Conservation (phyloP, 2,888 invertebrate genomes). For the Clostera curtula region DNA sequence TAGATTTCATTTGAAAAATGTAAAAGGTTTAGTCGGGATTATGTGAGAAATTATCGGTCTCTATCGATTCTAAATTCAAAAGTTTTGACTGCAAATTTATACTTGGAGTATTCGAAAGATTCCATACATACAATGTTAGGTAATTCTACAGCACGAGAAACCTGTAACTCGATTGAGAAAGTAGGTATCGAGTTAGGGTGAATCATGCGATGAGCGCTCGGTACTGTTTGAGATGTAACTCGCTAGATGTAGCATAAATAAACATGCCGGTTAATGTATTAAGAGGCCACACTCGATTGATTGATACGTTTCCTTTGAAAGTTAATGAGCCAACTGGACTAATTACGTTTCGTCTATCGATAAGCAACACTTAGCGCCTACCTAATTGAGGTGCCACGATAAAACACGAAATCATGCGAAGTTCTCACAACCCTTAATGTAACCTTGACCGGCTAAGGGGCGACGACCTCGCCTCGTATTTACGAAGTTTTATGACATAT, state of each 20-base stretch:
- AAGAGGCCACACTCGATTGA: slow-evolving; percentile 32
- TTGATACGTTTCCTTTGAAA: slow-evolving; percentile 31
- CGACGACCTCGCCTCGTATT: slow-evolving; percentile 42
- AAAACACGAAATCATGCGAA: slow-evolving; percentile 31
- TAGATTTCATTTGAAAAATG: too few species aligned
- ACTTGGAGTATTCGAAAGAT: too few species aligned
- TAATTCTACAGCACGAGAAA: slow-evolving; percentile 20
- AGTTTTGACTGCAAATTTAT: too few species aligned
- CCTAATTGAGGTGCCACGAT: slow-evolving; percentile 15
- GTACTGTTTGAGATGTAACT: slow-evolving; percentile 32
- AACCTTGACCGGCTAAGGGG: slow-evolving; percentile 58
- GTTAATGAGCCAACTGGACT: slow-evolving; percentile 32
- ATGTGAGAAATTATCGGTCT: too few species aligned
- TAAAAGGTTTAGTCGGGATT: too few species aligned
- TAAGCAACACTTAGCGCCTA: slow-evolving; percentile 15
- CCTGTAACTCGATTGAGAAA: slow-evolving; percentile 31
- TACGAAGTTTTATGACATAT: slow-evolving; percentile 20
- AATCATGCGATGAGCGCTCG: slow-evolving; percentile 38
- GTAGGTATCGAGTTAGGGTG: slow-evolving; percentile 30
- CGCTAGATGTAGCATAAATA: slow-evolving; percentile 40
- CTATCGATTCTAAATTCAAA: too few species aligned
- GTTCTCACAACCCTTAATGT: slow-evolving; percentile 40
- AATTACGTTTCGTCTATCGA: slow-evolving; percentile 29
- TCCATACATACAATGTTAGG: slow-evolving; percentile 26
- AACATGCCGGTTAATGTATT: slow-evolving; percentile 34